Base-by-base conservation (phyloP, 2,888 invertebrate genomes). In the Eurytoma adleriae region DNA sequence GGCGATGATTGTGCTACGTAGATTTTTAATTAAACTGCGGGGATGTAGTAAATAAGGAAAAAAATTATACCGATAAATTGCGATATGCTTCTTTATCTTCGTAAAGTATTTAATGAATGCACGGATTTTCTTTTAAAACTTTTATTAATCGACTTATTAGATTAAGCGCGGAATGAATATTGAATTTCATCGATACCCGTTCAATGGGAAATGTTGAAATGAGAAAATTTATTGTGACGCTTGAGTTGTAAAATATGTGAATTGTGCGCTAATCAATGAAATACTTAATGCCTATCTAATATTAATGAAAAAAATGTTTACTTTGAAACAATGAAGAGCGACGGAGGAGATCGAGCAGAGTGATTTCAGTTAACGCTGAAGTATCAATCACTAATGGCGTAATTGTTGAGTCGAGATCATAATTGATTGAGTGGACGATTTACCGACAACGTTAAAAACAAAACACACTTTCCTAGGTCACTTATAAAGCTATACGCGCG, bases 381-480 rank as follows among this genome's bases (percentile, higher is more conserved):
- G 27, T 67, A 57, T 75, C 75, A 75, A 67, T 75, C 67, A 67
- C 48, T 66, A 56, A 67, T 59, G 50, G 50, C 50, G 27, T 16
- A 52, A 18, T 18, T 12, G 18, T 27, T 27, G 52, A 56, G 57
- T 57, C 48, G 12, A 50, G 67, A 75, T 75, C 27, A 20, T 24
- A 59, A 48, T 75, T 67, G 66, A 75, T 67, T 59, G 50, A 59
- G 5, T 18, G 24, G 27, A 57, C 24, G 48, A 52, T 24, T 56
- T 59, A 27, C 40, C 24, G 64, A 75, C 59, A 67, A 75, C 48
- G 27, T 75, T 27, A 50, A 75, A 66, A 75, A 75, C 27, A 75
- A 74, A 67, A 67, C 50, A 75, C 67, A 59, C 56, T 14, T 67
- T 59, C 59, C 48, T 75, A 75, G 67, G 59, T 75, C 75, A 59